Evolutionary conservation across 1,140 invertebrate species (phyloP).

Genomic region (Leptopilina boulardi): DNA sequence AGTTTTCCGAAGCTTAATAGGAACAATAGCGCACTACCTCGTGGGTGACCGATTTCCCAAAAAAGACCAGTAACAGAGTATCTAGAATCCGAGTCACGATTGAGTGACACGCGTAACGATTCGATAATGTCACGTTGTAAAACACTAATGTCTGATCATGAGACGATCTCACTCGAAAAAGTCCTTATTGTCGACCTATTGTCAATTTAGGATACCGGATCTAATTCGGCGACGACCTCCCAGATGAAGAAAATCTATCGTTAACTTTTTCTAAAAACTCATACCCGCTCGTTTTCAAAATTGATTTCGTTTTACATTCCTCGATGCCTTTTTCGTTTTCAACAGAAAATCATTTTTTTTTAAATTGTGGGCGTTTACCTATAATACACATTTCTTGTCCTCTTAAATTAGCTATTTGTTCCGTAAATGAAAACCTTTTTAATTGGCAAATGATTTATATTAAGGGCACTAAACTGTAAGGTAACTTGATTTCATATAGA

Average conservation of each 20-base stretch:
- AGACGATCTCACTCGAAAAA: constrained; percentile 52
- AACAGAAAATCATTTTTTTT: neutral
- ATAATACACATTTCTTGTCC: no score
- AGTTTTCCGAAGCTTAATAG: constrained; percentile 45
- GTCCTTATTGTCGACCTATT: constrained; percentile 54
- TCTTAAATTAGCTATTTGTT: neutral
- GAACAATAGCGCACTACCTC: constrained; percentile 53
- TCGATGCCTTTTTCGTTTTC: neutral
- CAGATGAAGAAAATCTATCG: constrained; percentile 18
- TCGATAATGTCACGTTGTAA: constrained; percentile 68
- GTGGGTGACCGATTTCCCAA: constrained; percentile 47
- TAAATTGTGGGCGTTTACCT: neutral
- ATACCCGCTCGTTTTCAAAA: constrained; percentile 16
- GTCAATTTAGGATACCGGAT: constrained; percentile 53
- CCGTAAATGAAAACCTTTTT: no score
- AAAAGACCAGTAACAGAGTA: constrained; percentile 39
- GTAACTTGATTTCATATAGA: no score
- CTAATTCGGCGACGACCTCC: constrained; percentile 53
- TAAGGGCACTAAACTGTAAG: no score
- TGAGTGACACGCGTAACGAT: constrained; percentile 68
- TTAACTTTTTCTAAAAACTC: neutral
- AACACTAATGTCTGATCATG: constrained; percentile 73
- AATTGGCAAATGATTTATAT: no score
- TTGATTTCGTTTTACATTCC: constrained; percentile 10
- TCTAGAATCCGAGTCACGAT: constrained; percentile 41